Base-by-base conservation (phyloP, 2,797 vertebrate genomes). In the Lindbergichthys nudifrons region DNA sequence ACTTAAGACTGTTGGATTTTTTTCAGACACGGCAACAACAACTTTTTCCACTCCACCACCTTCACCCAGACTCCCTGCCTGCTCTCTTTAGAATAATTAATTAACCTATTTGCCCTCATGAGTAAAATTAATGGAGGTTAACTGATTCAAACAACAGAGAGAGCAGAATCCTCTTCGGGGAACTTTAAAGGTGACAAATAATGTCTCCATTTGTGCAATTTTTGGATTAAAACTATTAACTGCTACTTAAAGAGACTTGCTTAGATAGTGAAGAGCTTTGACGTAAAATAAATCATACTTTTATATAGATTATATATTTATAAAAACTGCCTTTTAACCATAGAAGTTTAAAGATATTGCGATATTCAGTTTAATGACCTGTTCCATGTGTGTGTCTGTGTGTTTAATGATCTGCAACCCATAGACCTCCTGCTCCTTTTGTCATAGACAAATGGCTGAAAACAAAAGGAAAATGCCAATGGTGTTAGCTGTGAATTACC, bases 391-490 rank as follows among this genome's bases (percentile, higher is more conserved):
- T 71, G 82, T 79, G 68, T 23, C n/a, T n/a, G n/a, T 47, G 43
- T 45, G 60, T 26, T 6, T 9, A 36, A 36, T 36, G 32, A 30
- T 64, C 70, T 59, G 53, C 64, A 50, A 61, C 48, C 30, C 48
- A 5, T 59, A 51, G 75, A 69, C 67, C 65, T 78, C 21, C 86
- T 85, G 84, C 66, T 75, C 36, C 63, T 53, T 77, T 77, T 81
- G 57, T 81, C 30, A 61, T 56, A 72, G 82, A 87, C 77, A 86
- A 75, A 84, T 21, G 19, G 50, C 54, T 63, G 66, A 75, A 82
- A 78, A 77, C 61, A 82, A 80, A 62, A 57, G 41, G 23, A 72
- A 84, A 88, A 84, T 69, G 80, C 54, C 79, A 72, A 26, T n/a
- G 32, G 36, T 61, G 75, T 58, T 67, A 54, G 73, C 65, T 81